Base-by-base conservation (phyloP, 2,888 invertebrate species). In the Cephus runcator region DNA sequence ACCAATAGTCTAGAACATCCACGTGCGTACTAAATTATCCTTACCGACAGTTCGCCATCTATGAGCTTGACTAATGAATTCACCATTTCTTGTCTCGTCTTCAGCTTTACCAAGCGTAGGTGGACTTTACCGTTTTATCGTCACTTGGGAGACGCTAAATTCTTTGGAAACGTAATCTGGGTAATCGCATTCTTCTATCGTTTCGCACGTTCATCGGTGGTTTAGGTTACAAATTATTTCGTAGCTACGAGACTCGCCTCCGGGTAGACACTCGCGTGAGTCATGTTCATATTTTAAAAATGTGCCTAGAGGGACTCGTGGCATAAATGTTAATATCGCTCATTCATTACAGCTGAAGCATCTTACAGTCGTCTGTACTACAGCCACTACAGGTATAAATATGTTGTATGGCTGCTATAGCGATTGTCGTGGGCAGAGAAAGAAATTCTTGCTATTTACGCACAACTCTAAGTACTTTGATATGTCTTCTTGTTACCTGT, bases 241-340 rank as follows among this genome's bases (percentile, higher is more conserved):
- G 23, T 56, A 56, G 56, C 56, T 15, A 56, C 23, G 23, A 56
- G 56, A 23, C 56, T 56, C 23, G 56, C 56, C 56, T 23, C 56
- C 56, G 56, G 56, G 2, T 56, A 56, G 56, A 56, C 56, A 23
- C 23, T 56, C 56, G 56, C 34, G 9, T 74, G 74, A 74, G 74
- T 74, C 74, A 74, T 23, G 35, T 34, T 74, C 74, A 11, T 35
- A 36, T 74, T 35, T 74, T 74, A 33, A 74, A 71, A 35, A 35
- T 30, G 35, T 12, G 34, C 74, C 74, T 35, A 30, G 56, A 56
- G 31, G 74, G 74, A 6, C 71, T 31, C 71, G 71, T 34, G 71
- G 71, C 33, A 34, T 71, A 71, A 31, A 71, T 74, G 74, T 34
- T 74, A 74, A 74, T 74, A 74, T 74, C 35, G 35, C 74, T 74